Evolutionary conservation across 2,797 vertebrate species (phyloP).

Genomic region (Sebastes glaucus): DNA sequence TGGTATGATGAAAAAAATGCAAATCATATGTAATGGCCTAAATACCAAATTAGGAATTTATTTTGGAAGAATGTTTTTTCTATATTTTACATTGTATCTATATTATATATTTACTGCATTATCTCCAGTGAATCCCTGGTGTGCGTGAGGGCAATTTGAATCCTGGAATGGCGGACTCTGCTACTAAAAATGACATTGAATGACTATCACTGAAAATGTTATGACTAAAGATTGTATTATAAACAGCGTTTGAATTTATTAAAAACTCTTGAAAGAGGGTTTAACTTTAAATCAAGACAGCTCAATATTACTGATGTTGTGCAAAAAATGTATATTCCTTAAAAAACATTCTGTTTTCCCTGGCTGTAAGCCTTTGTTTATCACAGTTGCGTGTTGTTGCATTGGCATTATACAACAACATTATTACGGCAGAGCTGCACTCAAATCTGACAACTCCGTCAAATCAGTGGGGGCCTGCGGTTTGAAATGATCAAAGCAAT

Average conservation of each 20-base stretch:
- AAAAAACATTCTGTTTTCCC: background rate
- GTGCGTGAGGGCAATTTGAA: too few relatives aligned
- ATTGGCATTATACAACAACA: background rate
- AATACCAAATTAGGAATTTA: background rate
- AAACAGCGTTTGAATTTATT: background rate
- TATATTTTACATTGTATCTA: too few relatives aligned
- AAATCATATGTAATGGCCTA: too few relatives aligned
- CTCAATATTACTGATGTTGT: background rate
- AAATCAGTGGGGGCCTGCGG: background rate
- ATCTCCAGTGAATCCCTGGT: too few relatives aligned
- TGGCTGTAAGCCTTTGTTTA: background rate
- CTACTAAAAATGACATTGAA: too few relatives aligned
- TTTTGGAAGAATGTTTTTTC: background rate
- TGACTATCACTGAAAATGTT: accelerated
- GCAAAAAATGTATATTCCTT: background rate
- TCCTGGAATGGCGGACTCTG: too few relatives aligned
- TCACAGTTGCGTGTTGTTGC: background rate
- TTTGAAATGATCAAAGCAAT: background rate
- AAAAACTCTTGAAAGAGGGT: background rate
- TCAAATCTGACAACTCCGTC: background rate
- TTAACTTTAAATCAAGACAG: background rate
- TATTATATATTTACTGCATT: background rate
- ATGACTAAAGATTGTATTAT: accelerated
- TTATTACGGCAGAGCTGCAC: background rate
- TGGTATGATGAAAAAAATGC: background rate